phyloP scores from a whole-genome alignment of 2,888 invertebrate genomes.

The Stenodera caucasica region DNA sequence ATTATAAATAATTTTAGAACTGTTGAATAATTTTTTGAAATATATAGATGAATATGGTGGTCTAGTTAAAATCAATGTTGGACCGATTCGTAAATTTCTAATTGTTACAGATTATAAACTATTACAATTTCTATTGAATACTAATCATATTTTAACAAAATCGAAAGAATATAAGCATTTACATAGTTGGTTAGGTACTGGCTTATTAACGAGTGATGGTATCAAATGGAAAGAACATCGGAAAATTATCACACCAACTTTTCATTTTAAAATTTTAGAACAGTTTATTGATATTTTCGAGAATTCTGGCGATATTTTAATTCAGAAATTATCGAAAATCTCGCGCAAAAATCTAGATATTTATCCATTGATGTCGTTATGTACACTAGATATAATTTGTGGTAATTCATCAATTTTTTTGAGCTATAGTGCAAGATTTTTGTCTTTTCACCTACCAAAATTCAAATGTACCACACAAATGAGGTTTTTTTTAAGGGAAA shows the following conservation, averaged over 20 bases:
- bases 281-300: conserved; percentile 71
- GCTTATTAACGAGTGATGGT: conserved; percentile 46
- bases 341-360: conserved; percentile 59
- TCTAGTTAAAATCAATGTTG: conserved; percentile 1
- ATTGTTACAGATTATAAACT: conserved; percentile 10
- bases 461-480: too few species aligned
- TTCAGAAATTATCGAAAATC: conserved; percentile 57
- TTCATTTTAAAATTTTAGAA: conserved; percentile 75
- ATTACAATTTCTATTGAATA: conserved; percentile 37
- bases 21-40: conserved; percentile 7
- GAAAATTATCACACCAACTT: conserved; percentile 73
- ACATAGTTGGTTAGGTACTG: conserved; percentile 44
- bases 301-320: conserved; percentile 62
- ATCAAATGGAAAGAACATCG: conserved; percentile 67
- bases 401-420: conserved; percentile 50
- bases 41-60: conserved; percentile 7
- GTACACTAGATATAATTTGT: conserved; percentile 64
- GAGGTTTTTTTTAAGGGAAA: too few species aligned
- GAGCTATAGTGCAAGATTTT: too few species aligned
- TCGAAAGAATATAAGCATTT: conserved; percentile 40
- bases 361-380: conserved; percentile 63
- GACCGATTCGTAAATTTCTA: conserved; percentile 2
- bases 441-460: too few species aligned
- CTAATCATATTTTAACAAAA: conserved; percentile 39
- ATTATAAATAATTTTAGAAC: conserved; percentile 1